Base-by-base conservation (phyloP, 2,888 invertebrate species). In the Pocota personata region DNA sequence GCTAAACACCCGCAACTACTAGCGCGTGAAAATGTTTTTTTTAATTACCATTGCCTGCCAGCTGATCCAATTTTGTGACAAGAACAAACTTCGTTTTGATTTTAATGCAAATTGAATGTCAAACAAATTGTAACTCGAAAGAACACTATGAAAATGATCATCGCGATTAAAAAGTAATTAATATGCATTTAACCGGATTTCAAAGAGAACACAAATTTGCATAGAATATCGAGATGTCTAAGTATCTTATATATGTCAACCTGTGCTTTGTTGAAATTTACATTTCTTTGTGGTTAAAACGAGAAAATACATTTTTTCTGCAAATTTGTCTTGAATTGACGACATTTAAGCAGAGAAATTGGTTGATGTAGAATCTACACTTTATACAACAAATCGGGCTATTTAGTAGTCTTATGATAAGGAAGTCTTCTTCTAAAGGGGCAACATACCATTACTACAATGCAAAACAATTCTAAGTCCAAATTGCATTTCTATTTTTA, bases 141-240 rank as follows among this genome's bases (percentile, higher is more conserved):
- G 2, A 24, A 4, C 14, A 30, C 10, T 10, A 21, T 19, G 4
- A 24, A 24, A 16, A 8, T 40, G 35, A 4, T 16, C 14, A 24
- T 24, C 10, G 10, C 3, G 21, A 50, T 80, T 66, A 24, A 60
- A 43, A 30, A 14, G 52, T 35, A 8, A 16, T 73, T 80, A 43
- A 67, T 67, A 67, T 60, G 12, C 27, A 60, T 19, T 52, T 35
- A 75, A 67, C 66, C 43, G 58, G 66, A 66, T 60, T 60, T 60
- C 50, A 16, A 30, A 27, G 0, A 12, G n/a, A 32, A 30, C 30
- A 30, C 30, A 30, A 30, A 73, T 80, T 67, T 43, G 32, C 58
- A 75, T 66, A 67, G 1, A 10, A 12, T 32, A 46, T 24, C 12
- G 40, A 24, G 14, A 10, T 32, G 19, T 6, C 6, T 5, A n/a